phyloP scores from a whole-genome alignment of 2,113 vertebrate genomes.

The Hippocampus comes region DNA sequence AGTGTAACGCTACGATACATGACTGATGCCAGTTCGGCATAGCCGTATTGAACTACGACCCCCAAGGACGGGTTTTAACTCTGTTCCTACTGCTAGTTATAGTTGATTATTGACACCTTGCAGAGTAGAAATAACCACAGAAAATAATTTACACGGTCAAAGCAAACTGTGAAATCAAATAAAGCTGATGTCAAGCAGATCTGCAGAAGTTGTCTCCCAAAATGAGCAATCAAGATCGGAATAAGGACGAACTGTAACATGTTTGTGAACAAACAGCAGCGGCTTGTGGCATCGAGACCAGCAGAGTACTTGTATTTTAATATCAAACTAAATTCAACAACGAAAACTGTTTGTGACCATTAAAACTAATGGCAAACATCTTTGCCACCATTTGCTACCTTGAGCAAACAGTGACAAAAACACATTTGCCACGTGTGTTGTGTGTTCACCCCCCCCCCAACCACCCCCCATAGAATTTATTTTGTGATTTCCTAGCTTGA shows the following conservation, averaged over 20 bases:
- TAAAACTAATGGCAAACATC: no score
- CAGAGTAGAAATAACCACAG: no score
- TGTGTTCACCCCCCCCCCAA: no score
- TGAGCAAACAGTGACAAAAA: no score
- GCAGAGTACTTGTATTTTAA: conserved; percentile 22
- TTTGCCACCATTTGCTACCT: no score
- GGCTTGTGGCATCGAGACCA: conserved; percentile 44
- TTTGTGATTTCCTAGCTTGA: no score
- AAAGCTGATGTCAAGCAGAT: conserved; percentile 66
- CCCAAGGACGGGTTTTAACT: background rate
- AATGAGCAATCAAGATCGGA: conserved; percentile 47
- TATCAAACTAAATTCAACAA: conserved; percentile 49
- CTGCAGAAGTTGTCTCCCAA: conserved; percentile 61
- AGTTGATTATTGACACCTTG: background rate
- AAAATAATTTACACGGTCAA: background rate
- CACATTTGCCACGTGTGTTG: no score
- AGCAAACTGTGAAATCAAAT: conserved; percentile 59
- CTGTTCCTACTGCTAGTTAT: background rate
- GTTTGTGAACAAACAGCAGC: conserved; percentile 55
- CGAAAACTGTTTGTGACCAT: no score
- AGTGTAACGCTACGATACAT: conserved; percentile 59
- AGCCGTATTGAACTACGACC: conserved; percentile 49
- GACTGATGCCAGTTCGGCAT: conserved; percentile 63
- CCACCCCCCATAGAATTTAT: no score
- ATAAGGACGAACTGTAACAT: conserved; percentile 25